Evolutionary conservation across 2,113 vertebrate species (phyloP).

Genomic region (Pithys albifrons): DNA sequence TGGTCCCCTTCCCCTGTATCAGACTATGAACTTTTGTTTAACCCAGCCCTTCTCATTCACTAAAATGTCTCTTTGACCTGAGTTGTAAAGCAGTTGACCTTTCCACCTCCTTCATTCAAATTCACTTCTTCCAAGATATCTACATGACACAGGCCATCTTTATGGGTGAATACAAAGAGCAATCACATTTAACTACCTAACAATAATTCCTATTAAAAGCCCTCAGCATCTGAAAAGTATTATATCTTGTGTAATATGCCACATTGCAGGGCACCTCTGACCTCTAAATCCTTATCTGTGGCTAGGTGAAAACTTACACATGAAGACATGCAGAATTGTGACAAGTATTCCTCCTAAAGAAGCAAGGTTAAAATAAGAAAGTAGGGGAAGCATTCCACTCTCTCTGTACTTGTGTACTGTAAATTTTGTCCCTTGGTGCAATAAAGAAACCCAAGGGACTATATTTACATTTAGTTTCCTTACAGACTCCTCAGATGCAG

Average conservation of each 20-base stretch:
- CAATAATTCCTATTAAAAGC: not conserved
- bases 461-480: not conserved
- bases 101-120: not conserved
- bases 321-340: not conserved
- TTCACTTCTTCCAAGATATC: not conserved
- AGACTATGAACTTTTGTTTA: constrained; percentile 42
- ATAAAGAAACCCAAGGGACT: not conserved
- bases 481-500: not conserved
- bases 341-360: not conserved
- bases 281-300: not conserved
- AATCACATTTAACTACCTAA: not conserved
- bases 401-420: not conserved
- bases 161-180: not conserved
- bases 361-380: not conserved
- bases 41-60: not conserved
- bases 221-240: not conserved
- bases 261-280: not conserved
- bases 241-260: not conserved
- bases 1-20: not conserved
- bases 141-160: not conserved
- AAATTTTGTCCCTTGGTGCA: not conserved
- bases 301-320: not conserved
- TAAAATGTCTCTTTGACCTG: not conserved
- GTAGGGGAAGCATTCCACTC: not conserved
- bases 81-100: constrained; percentile 22